Evolutionary conservation across 2,113 vertebrate genomes (phyloP), one percentile per base, ranked within the genome.

Genomic region (Megaceryle maxima): DNA sequence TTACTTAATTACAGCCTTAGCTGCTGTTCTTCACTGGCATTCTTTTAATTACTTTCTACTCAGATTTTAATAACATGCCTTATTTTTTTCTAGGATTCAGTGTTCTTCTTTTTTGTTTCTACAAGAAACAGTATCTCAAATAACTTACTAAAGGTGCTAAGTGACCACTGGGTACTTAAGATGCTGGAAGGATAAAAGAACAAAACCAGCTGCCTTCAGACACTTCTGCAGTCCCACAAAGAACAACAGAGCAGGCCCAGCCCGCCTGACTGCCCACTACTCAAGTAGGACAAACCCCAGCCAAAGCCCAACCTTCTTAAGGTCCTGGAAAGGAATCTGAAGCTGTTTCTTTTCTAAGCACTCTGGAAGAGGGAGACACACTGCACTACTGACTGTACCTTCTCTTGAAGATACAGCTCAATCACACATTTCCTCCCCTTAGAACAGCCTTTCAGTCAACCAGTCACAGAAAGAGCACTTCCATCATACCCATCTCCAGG

Each of bases 241-340:
- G 64, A 26, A 8, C n/a, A 29, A 50, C 9, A 39, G 48, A 20
- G 5, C 0, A 0, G n/a, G 37, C 5, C 11, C 41, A 59, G 48
- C 29, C 33, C 1, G 0, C 2, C 0, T 21, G 46, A 43, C 25
- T 20, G 41, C 39, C 62, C 29, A 11, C 39, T 1, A 2, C 41
- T 75, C 44, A 62, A 62, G 63, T 12, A 20, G 41, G 41, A 53
- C 6, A 1, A 92, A 80, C 6, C 6, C 21, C 29, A 78, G 5
- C 10, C 10, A 5, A 50, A 69, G 35, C 28, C 33, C 55, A 87
- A 22, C 26, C 63, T 55, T 72, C 63, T 60, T 33, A 76, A 66
- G 39, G 35, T 53, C 35, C 44, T 33, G 31, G 44, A 57, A 89
- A 66, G 11, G 21, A 66, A 63, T 76, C 18, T 1, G 1, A 51